Base-by-base conservation (phyloP, 2,888 invertebrate genomes). In the Synergus japonicus region DNA sequence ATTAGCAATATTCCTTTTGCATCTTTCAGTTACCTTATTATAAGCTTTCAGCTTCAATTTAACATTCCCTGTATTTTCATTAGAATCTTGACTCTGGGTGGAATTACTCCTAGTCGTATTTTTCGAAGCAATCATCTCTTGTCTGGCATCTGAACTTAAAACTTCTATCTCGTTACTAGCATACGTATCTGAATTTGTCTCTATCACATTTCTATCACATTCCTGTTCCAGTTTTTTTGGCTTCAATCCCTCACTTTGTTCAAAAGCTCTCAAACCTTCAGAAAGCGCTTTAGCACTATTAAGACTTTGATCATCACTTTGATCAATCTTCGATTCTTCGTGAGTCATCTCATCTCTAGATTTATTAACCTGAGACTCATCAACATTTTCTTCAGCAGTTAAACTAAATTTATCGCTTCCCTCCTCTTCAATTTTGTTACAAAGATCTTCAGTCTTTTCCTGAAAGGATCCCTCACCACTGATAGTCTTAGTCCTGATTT, bases 381-480 rank as follows among this genome's bases (percentile, higher is more conserved):
- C 73, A 29, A 22, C 44, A 15, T 18, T 46, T 22, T 77, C 64
- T 3, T 83, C 82, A n/a, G 79, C 58, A 49, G 58, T 82, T 10
- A 66, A 22, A 43, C 64, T 83, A 83, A 82, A 80, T 85, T 85
- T 86, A 58, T 84, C 88, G 41, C 80, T 86, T n/a, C n/a, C 5
- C 44, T 86, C 88, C 41, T 89, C 88, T 9, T 81, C 82, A 7
- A 83, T 82, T 43, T 86, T 86, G n/a, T 86, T 86, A 4, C 84
- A 85, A 37, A 84, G 78, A 9, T 89, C 90, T 49, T 90, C 89
- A 0, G 88, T 88, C 5, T 87, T 89, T 5, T 86, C 90, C 13
- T 88, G 87, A 44, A 89, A 89, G 22, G 90, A 84, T 43, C 87
- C 89, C 29, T 90, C 90, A 7, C 88, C 89, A 80, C 90, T 91